Evolutionary conservation across 1,140 invertebrate species (phyloP), one percentile per base, ranked within the genome.

Genomic region (Mactra quadrangularis): DNA sequence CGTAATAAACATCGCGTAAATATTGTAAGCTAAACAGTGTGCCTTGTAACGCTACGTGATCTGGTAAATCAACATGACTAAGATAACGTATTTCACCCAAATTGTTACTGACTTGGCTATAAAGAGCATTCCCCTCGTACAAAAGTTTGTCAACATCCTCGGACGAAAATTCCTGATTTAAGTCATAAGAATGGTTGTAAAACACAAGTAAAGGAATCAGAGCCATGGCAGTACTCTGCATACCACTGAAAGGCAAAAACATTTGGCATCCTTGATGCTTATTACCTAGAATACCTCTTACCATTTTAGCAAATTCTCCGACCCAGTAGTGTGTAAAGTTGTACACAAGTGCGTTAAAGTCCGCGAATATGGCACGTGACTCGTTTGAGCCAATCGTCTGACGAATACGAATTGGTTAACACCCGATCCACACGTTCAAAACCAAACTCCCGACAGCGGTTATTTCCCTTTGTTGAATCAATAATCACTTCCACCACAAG

Each of bases 211-310:
- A 55, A 11, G 52, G 22, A 35, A 47, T 35, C 2, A 72, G 15
- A 3, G 70, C 70, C 13, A 72, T 55, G 1, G 70, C 70, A 33
- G 70, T 72, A 57, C 70, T 55, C 55, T 72, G 70, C 70, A 72
- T 72, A 29, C 70, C 70, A 25, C 3, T 55, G 31, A 27, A 72
- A 35, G 70, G 70, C 17, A 29, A 22, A 72, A 55, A 72, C 25
- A 55, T 15, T 7, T 3, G 6, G 35, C 70, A 72, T 35, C 70
- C 50, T 72, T 72, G 70, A 35, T 72, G 70, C 31, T 31, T 31
- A 72, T 47, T 55, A 9, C 27, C 70, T 57, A 55, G 33, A 9
- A 55, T 27, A 3, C 15, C 6, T 22, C 52, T 74, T 74, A 55
- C 70, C 70, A 74, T 74, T 7, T 74, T 57, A 52, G 27, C 59